Conservation (phyloP, 2,888 invertebrate species). For the Calliphora vomitoria region DNA sequence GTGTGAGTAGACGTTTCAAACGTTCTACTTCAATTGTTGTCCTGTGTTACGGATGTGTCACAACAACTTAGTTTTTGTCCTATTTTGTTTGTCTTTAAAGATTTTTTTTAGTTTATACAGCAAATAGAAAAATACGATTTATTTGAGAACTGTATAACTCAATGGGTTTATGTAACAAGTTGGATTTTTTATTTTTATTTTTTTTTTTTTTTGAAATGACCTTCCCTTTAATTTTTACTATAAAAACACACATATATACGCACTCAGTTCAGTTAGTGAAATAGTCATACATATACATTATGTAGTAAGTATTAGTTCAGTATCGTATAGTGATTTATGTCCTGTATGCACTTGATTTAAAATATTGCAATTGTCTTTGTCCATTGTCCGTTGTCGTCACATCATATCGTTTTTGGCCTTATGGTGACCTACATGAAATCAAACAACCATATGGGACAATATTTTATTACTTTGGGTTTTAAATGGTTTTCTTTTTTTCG, state of each 20-base stretch:
- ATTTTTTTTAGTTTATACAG: neutral
- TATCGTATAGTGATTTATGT: conserved; percentile 51
- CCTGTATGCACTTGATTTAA: conserved; percentile 61
- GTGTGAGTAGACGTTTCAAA: neutral
- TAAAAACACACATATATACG: neutral
- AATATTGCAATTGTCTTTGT: conserved; percentile 47
- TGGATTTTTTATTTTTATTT: conserved; percentile 28
- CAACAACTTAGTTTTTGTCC: neutral
- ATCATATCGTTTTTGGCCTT: neutral
- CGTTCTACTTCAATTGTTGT: conserved; percentile 9
- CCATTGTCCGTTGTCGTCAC: conserved; percentile 17
- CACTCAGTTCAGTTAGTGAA: neutral
- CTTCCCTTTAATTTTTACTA: neutral
- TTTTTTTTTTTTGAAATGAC: conserved; percentile 37
- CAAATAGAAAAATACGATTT: conserved; percentile 19
- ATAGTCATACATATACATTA: neutral
- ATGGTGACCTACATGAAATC: conserved; percentile 41
- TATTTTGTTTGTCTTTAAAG: neutral
- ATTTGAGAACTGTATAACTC: conserved; percentile 38
- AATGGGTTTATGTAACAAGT: conserved; percentile 39
- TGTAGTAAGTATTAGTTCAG: neutral
- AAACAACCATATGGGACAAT: conserved; percentile 24
- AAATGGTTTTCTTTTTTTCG: neutral
- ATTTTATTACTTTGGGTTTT: conserved; percentile 4
- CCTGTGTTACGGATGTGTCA: neutral